Evolutionary conservation across 2,797 vertebrate genomes (phyloP).

Genomic region (Menidia menidia): DNA sequence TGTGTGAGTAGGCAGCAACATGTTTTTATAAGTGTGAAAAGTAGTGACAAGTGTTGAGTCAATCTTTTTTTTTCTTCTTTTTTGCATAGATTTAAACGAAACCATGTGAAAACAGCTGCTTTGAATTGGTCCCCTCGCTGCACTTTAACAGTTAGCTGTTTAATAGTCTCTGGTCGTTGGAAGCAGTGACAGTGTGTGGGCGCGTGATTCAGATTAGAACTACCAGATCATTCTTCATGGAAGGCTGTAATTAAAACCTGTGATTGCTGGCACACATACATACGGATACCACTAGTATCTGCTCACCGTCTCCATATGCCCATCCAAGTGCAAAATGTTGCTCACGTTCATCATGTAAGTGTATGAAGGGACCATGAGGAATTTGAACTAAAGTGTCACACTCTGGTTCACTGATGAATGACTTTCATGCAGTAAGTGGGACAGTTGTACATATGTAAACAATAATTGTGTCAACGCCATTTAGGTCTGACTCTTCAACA

Average conservation of each 20-base stretch:
- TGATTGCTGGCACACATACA: constrained; percentile 23
- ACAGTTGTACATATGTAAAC: constrained; percentile 20
- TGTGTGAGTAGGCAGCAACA: too few relatives aligned
- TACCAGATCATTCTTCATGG: constrained; percentile 44
- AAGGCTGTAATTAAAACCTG: constrained; percentile 63
- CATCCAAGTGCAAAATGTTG: background rate
- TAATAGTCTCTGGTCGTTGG: constrained; percentile 37
- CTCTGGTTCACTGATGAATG: constrained; percentile 43
- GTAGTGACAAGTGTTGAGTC: too few relatives aligned
- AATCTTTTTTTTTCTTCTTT: too few relatives aligned
- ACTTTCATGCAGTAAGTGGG: constrained; percentile 28
- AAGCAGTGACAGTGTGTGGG: constrained; percentile 47
- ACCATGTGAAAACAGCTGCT: background rate
- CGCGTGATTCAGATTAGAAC: constrained; percentile 57
- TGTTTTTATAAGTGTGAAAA: too few relatives aligned
- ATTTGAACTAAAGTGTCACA: constrained; percentile 47
- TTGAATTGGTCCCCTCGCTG: constrained; percentile 5
- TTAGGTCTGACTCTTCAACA: background rate
- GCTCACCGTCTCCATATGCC: background rate
- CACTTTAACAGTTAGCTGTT: constrained; percentile 36
- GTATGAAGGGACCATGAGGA: constrained; percentile 12
- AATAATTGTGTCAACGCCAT: constrained; percentile 17
- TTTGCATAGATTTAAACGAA: too few relatives aligned
- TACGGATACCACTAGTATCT: constrained; percentile 5
- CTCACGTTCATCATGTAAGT: background rate